These are phyloP conservation scores for Darevskia nairensis DNA, from an alignment of 2,797 vertebrate species.

Conservation along the genomic window DNA sequence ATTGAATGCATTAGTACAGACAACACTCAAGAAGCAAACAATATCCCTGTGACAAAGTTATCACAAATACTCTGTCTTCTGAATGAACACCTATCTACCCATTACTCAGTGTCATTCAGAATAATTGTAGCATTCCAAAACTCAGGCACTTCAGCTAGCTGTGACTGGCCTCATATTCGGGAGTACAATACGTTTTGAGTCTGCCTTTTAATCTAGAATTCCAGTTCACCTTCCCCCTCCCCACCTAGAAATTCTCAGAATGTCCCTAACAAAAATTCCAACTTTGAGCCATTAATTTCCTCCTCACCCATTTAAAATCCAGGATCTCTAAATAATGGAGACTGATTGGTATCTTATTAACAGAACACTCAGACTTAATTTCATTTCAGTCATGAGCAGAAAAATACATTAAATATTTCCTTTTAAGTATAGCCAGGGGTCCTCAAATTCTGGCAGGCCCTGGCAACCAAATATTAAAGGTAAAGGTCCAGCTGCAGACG, in stretches of 20 bases:
- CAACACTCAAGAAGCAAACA: not conserved
- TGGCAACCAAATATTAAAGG: not conserved
- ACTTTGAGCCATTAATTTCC: not conserved
- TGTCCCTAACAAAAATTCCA: not conserved
- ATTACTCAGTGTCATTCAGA: not conserved
- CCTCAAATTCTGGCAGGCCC: not conserved
- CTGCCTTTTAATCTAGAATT: not conserved
- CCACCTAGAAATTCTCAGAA: not conserved
- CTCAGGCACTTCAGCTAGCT: not conserved
- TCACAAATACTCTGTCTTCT: not conserved
- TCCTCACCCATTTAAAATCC: not conserved
- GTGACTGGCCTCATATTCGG: not conserved
- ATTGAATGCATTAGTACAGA: not conserved
- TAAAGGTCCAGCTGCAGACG: no score
- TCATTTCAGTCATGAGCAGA: not conserved
- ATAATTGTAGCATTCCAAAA: constrained; percentile 1
- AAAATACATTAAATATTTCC: not conserved
- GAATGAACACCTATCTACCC: not conserved
- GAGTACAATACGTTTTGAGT: not conserved
- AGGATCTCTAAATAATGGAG: not conserved
- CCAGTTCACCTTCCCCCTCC: not conserved
- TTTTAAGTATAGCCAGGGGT: not conserved
- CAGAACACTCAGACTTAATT: no score
- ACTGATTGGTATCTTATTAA: not conserved
- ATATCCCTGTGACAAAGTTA: not conserved